Conservation (phyloP, 2,113 vertebrate species). For the Vireo altiloquus region DNA sequence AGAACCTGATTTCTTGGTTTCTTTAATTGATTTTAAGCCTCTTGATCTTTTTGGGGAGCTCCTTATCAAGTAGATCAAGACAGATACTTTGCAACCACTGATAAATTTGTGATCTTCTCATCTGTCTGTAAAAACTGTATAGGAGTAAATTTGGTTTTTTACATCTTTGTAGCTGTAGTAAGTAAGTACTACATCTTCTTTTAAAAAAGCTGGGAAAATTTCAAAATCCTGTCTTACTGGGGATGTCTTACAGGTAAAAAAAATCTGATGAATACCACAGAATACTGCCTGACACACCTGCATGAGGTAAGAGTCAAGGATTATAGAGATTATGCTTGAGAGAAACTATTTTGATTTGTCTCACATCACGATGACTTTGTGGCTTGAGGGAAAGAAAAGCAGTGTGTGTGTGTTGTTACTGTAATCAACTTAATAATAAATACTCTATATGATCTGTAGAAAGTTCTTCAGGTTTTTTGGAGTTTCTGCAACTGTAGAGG, state of each 20-base stretch:
- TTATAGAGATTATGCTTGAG: background rate
- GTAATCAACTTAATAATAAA: background rate
- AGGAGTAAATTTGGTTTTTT: background rate
- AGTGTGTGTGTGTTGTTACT: background rate
- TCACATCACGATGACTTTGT: background rate
- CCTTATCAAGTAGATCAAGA: background rate
- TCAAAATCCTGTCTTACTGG: background rate
- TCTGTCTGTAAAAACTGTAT: background rate
- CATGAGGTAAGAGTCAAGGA: background rate
- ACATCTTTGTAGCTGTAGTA: background rate
- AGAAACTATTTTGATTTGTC: background rate
- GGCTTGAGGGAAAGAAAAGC: background rate
- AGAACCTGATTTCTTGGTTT: background rate
- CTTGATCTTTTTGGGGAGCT: background rate
- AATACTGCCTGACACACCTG: background rate
- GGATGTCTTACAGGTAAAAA: background rate
- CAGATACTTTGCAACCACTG: background rate
- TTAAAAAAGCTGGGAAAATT: background rate
- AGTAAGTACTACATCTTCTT: background rate
- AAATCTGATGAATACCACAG: background rate
- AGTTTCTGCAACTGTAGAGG: background rate
- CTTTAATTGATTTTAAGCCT: background rate
- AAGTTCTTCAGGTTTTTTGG: background rate
- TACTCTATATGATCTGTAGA: background rate
- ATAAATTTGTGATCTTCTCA: background rate